Percentiles rank a stretch among this genome's conserved stretches.
Evolutionary conservation across 1,140 invertebrate species (phyloP).

Genomic region (Planococcus citri): DNA sequence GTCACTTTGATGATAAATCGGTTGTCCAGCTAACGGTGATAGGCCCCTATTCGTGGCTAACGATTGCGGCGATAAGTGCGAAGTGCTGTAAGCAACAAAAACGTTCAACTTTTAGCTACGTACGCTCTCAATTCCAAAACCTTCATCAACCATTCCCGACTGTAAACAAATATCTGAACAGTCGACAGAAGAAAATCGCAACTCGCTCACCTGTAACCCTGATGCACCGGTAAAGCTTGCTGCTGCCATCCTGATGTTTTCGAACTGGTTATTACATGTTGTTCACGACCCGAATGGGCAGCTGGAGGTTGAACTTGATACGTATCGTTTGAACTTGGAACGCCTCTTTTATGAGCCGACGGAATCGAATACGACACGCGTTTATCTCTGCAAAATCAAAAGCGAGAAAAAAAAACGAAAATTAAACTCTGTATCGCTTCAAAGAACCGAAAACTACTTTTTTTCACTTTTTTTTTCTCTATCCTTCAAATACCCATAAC

Average conservation of each 20-base stretch:
- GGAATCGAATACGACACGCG: slow-evolving; percentile 44
- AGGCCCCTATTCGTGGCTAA: slow-evolving; percentile 30
- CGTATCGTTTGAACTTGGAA: slow-evolving; percentile 25
- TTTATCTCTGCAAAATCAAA: slow-evolving; percentile 40
- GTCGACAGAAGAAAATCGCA: not conserved
- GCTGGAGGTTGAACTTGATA: slow-evolving; percentile 44
- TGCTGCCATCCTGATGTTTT: slow-evolving; percentile 37
- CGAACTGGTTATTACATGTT: slow-evolving; percentile 34
- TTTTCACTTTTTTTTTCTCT: too few species aligned
- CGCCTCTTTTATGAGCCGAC: slow-evolving; percentile 27
- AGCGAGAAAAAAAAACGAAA: slow-evolving; percentile 24
- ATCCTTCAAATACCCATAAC: too few species aligned
- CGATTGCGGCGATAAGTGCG: slow-evolving; percentile 40
- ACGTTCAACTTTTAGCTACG: not conserved
- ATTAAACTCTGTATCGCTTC: not conserved
- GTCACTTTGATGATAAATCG: slow-evolving; percentile 42
- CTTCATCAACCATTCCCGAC: too few species aligned
- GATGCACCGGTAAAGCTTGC: slow-evolving; percentile 42
- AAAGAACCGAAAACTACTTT: too few species aligned
- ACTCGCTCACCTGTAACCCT: slow-evolving; percentile 40
- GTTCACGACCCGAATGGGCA: slow-evolving; percentile 43
- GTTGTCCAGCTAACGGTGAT: slow-evolving; percentile 38
- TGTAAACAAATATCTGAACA: too few species aligned
- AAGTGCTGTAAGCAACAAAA: slow-evolving; percentile 28
- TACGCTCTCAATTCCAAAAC: too few species aligned